phyloP scores from a whole-genome alignment of 2,888 invertebrate species.

The Scaptomyza parva region DNA sequence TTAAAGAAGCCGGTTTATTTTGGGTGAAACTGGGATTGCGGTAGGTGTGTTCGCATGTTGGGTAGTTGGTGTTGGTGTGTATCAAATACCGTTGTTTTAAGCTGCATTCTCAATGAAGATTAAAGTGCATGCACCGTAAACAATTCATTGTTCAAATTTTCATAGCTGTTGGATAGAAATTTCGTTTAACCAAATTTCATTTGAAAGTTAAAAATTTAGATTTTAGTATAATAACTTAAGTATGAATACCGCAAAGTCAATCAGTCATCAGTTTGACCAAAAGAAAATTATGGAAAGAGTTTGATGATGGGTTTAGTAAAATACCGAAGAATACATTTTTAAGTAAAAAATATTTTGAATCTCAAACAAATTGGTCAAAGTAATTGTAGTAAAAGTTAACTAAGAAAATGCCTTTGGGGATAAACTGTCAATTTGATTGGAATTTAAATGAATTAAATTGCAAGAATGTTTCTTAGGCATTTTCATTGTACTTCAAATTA shows the following conservation, averaged over 20 bases:
- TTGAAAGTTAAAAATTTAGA: neutral
- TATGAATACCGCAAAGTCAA: too few relatives aligned
- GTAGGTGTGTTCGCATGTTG: constrained; percentile 34
- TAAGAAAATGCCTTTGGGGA: neutral
- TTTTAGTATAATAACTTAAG: too few relatives aligned
- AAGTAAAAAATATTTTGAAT: neutral
- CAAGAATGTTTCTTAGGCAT: neutral
- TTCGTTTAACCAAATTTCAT: neutral
- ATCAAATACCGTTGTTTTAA: constrained; percentile 60
- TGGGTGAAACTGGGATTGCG: constrained; percentile 46
- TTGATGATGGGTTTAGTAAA: neutral
- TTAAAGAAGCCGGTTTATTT: constrained; percentile 40
- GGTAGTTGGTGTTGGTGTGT: constrained; percentile 44
- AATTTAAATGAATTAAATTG: neutral
- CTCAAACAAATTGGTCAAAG: neutral
- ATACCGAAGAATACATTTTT: neutral
- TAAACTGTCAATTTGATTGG: neutral
- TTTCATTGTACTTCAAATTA: constrained; percentile 3
- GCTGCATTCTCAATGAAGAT: constrained; percentile 61
- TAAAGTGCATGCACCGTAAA: constrained; percentile 46
- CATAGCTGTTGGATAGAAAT: neutral
- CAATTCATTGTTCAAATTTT: constrained; percentile 5
- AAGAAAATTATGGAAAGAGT: too few relatives aligned
- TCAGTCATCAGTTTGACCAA: too few relatives aligned
- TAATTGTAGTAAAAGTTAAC: neutral